Evolutionary conservation across 64 coral and sea anemone species (phyloP).

Genomic region (Montipora sp.): DNA sequence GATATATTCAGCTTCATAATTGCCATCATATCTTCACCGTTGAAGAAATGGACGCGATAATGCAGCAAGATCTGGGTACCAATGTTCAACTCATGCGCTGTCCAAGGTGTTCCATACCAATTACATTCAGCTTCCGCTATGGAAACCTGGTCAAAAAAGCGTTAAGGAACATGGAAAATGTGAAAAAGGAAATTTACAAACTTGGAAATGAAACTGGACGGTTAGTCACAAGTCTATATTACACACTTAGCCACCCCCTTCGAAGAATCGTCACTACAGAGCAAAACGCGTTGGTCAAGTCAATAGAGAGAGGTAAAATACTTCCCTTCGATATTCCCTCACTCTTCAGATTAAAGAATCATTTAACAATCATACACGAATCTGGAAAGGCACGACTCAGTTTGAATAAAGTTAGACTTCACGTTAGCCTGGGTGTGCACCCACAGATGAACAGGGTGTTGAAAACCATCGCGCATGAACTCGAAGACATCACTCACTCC

Average conservation of each 20-base stretch:
- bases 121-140: constrained; percentile 55
- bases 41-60: constrained; percentile 43
- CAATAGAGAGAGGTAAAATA: neutral
- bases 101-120: constrained; percentile 40
- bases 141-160: constrained; percentile 17
- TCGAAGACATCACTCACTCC: neutral
- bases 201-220: neutral
- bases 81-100: constrained; percentile 10
- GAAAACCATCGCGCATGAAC: neutral
- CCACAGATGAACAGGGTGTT: neutral
- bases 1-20: constrained; percentile 43
- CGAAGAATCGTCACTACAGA: too few species aligned
- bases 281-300: neutral
- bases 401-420: neutral
- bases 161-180: neutral
- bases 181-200: neutral
- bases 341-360: neutral
- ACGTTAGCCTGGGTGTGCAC: neutral
- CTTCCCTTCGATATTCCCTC: neutral
- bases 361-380: neutral
- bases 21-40: constrained; percentile 55
- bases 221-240: neutral
- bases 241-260: too few species aligned
- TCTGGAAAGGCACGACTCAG: neutral
- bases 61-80: neutral